Evolutionary conservation across 2,797 vertebrate species (phyloP), one percentile per base, ranked within the genome.

Genomic region (Craterocephalus amniculus): DNA sequence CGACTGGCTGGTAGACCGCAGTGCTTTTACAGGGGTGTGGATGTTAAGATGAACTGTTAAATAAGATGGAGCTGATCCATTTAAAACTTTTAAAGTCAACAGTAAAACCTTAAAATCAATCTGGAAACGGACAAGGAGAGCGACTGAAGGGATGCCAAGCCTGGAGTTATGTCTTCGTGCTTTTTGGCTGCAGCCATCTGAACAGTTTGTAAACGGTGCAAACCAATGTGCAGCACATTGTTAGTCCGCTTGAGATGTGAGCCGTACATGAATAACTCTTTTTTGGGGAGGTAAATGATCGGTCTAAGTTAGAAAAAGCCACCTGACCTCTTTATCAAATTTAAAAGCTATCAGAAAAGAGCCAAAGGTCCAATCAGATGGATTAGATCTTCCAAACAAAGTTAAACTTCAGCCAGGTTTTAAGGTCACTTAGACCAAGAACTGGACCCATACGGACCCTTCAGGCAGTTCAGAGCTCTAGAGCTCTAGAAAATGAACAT

Each of bases 61-160:
- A 22, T 48, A 48, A 48, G 43, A 48, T n/a, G 43, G 43, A 48
- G 43, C 43, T 10, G 43, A n/a, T 48, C 7, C 43, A n/a, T 48
- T 48, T 48, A n/a, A 48, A 48, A 48, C 43, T 48, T 48, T 48
- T 48, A n/a, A n/a, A 22, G 20, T 48, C 18, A 10, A 20, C n/a
- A 48, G 43, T 48, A 48, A 48, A 48, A 48, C 43, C 43, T 48
- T 48, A 48, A 48, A 48, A 48, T 48, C 43, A 48, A 48, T n/a
- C 20, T 3, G 43, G 43, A 48, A 48, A 48, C 18, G 6, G 43
- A n/a, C 20, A n/a, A n/a, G n/a, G 7, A 20, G 20, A 48, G 43
- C 43, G 6, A n/a, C 20, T 10, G 20, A 48, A n/a, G 20, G 20
- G 43, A 48, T n/a, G 43, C 20, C 20, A 48, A 48, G 43, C 7